Base-by-base conservation (phyloP, 2,888 invertebrate genomes). In the Drosophila aldrichi region DNA sequence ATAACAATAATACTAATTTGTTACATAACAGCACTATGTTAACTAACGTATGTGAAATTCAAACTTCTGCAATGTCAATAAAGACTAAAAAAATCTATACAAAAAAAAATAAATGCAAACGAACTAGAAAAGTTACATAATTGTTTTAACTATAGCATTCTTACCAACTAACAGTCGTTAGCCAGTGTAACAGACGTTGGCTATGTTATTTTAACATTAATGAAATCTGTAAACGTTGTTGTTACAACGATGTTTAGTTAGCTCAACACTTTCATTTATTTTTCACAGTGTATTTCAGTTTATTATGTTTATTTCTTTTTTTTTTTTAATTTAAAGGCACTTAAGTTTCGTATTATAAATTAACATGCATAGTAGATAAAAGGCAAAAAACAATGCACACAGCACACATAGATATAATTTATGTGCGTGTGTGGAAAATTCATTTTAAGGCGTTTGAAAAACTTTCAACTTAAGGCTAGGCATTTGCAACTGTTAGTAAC, bases 1-100 rank as follows among this genome's bases (percentile, higher is more conserved):
- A 90, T 80, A 82, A 82, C 64, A 82, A 76, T 70, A 85, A 66
- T 62, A 79, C 25, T 64, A 82, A 70, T 78, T 82, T 86, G 80
- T 81, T 88, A 81, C 72, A 82, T 79, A 81, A 83, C 68, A 79
- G 65, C 57, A 75, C 65, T 67, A 66, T 72, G 63, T 68, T 83
- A 81, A 89, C 64, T 73, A 65, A 74, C 61, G 58, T 75, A 72
- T 77, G 48, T 70, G 40, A 69, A 77, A 60, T 20, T 77, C 69
- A 72, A 82, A 76, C 71, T 81, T 72, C 75, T 88, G 91, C 91
- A 91, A 91, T 81, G 91, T 91, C 91, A 88, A 67, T 83, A 90
- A 91, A 81, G 90, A 89, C 90, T 71, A 74, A 74, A 81, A 78
- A 79, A 80, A 86, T 77, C 56, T 48, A 70, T 58, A 85, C 25